phyloP scores from a whole-genome alignment of 37 sponge, comb jelly and placozoan genomes.

The Cladorhizidae sp. region DNA sequence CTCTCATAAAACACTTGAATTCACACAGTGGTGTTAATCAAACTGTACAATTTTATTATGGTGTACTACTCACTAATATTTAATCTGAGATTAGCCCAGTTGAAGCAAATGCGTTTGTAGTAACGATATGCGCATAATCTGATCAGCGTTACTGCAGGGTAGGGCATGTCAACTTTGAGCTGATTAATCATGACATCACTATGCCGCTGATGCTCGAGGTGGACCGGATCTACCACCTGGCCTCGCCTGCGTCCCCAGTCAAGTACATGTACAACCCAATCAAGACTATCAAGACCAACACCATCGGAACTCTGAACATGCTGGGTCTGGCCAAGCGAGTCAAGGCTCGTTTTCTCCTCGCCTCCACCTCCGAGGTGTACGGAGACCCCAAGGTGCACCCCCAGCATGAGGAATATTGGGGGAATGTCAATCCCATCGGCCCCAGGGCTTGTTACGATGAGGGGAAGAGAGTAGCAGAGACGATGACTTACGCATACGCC shows the following conservation, averaged over 20 bases:
- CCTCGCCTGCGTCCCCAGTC: conserved; percentile 96
- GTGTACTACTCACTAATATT: neutral
- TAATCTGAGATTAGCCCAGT: neutral
- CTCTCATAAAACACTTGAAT: no score
- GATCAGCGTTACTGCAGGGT: conserved; percentile 65
- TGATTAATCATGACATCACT: conserved; percentile 87
- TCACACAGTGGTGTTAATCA: no score
- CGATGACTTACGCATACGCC: conserved; percentile 88
- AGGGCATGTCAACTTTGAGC: conserved; percentile 91
- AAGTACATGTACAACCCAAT: conserved; percentile 96
- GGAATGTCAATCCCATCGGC: conserved; percentile 92
- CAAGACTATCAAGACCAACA: conserved; percentile 86
- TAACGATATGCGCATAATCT: no score
- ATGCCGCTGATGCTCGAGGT: conserved; percentile 87
- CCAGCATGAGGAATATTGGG: conserved; percentile 91
- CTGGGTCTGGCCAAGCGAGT: conserved; percentile 88
- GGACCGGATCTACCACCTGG: conserved; percentile 95
- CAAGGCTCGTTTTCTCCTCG: conserved; percentile 76
- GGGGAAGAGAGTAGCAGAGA: conserved; percentile 94
- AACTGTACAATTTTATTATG: no score
- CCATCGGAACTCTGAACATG: conserved; percentile 92
- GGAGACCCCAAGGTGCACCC: conserved; percentile 92
- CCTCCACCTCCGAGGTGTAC: conserved; percentile 97
- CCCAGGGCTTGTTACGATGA: conserved; percentile 98
- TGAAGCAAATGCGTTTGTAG: no score